These are phyloP conservation scores for Monodelphis domestica DNA, from an alignment of 2,797 vertebrate species.

Conservation along the genomic window DNA sequence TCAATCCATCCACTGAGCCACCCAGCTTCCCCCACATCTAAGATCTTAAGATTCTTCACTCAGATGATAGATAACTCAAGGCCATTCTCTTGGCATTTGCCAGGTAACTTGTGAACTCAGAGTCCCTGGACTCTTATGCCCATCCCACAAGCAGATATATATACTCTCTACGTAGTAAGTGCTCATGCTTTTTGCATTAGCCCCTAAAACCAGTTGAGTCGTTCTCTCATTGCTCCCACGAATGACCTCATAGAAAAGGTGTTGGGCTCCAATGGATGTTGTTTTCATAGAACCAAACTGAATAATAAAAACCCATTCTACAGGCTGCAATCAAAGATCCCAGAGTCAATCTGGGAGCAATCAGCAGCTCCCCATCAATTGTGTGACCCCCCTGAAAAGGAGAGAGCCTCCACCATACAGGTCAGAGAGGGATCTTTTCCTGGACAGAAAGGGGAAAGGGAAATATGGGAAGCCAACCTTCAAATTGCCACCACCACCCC, in stretches of 20 bases:
- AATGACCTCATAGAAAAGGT: not conserved
- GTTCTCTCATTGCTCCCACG: not conserved
- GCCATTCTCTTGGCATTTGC: too few species aligned
- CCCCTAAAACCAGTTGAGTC: not conserved
- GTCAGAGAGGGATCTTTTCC: slow-evolving; percentile 36
- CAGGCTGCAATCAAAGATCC: not conserved
- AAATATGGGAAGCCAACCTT: not conserved
- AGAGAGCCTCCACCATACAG: not conserved
- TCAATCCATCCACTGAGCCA: too few species aligned
- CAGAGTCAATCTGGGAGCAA: not conserved
- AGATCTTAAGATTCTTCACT: too few species aligned
- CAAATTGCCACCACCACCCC: not conserved
- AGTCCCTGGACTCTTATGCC: too few species aligned
- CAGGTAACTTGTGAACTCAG: too few species aligned
- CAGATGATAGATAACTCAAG: too few species aligned
- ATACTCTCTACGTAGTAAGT: not conserved
- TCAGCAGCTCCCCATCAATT: not conserved
- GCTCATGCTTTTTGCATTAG: not conserved
- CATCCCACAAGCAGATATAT: not conserved
- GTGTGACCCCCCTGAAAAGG: not conserved
- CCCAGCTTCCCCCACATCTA: too few species aligned
- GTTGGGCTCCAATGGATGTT: not conserved
- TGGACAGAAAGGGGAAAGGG: not conserved
- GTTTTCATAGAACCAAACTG: not conserved
- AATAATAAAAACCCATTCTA: not conserved